Evolutionary conservation across 2,797 vertebrate genomes (phyloP).

Genomic region (Lepilemur septentrionalis): DNA sequence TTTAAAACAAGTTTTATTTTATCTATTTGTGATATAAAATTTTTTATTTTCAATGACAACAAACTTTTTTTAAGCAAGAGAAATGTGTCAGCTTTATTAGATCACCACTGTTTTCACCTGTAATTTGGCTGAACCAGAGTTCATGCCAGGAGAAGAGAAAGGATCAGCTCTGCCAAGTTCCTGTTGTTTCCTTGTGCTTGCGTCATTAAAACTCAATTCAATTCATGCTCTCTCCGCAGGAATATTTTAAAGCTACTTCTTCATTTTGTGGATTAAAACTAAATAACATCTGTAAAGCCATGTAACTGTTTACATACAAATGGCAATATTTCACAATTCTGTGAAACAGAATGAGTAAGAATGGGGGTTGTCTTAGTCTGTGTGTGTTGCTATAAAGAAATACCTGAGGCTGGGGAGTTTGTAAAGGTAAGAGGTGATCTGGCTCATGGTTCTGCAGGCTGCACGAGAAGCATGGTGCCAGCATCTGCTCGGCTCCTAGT

Average conservation of each 20-base stretch:
- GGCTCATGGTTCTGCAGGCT: not conserved
- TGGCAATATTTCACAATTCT: not conserved
- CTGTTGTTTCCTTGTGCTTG: not conserved
- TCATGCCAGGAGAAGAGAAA: not conserved
- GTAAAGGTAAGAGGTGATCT: not conserved
- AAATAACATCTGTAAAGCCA: slow-evolving; percentile 10
- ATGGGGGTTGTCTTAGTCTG: not conserved
- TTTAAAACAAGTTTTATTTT: not conserved
- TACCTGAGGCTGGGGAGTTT: not conserved
- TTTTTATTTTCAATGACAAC: not conserved
- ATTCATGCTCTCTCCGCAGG: not conserved
- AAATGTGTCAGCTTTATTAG: not conserved
- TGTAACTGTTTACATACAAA: slow-evolving; percentile 2
- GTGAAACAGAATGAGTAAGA: not conserved
- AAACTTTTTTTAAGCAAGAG: not conserved
- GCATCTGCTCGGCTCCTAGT: not conserved
- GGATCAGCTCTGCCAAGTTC: not conserved
- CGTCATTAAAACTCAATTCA: slow-evolving; percentile 39
- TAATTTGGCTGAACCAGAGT: not conserved
- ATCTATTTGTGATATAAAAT: not conserved
- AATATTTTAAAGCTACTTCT: slow-evolving; percentile 56
- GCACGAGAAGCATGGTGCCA: not conserved
- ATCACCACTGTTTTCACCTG: not conserved
- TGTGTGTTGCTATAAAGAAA: not conserved
- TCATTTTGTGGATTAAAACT: slow-evolving; percentile 48